Base-by-base conservation (phyloP, 2,113 vertebrate genomes). In the Chamaea fasciata region DNA sequence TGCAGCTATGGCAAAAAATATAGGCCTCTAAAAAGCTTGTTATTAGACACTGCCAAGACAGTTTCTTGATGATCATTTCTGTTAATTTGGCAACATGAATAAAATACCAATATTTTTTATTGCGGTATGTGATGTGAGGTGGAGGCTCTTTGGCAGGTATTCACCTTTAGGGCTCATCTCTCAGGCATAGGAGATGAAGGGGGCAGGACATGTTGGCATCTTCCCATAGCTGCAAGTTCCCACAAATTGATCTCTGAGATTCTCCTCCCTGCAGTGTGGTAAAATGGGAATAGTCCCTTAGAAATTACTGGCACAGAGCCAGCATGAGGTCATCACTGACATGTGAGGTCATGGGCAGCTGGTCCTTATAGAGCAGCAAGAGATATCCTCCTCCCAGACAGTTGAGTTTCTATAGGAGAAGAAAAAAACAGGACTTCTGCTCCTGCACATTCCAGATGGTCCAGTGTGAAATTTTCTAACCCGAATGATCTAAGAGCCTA, bases 31-130 rank as follows among this genome's bases (percentile, higher is more conserved):
- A 88, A 92, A 89, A 75, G 17, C 67, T 90, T 67, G 26, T 89
- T 95, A 95, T 89, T 96, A 85, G 77, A 69, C 35, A 46, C 28
- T 95, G 41, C 70, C 70, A 95, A 87, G 73, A 79, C 35, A 68
- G 22, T 17, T 87, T 94, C 94, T 79, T 50, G 18, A 87, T 92
- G 5, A 95, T 64, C 5, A 47, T 91, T 94, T 95, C 85, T 79
- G 21, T 78, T 92, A 74, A 87, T 93, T 89, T 95, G 55, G 63
- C 56, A 91, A 47, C 26, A 90, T 30, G 65, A 90, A 73, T 78
- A 63, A 86, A 91, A 79, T 17, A 47, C 26, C 1, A 3, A 28
- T 9, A 11, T 16, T 65, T 65, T 92, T 88, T 83, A 47, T 75
- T 80, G 18, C 33, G 9, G 23, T 82, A 21, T 0, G 0, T 42